Evolutionary conservation across 1,140 invertebrate species (phyloP).

Genomic region (Formica selysi): DNA sequence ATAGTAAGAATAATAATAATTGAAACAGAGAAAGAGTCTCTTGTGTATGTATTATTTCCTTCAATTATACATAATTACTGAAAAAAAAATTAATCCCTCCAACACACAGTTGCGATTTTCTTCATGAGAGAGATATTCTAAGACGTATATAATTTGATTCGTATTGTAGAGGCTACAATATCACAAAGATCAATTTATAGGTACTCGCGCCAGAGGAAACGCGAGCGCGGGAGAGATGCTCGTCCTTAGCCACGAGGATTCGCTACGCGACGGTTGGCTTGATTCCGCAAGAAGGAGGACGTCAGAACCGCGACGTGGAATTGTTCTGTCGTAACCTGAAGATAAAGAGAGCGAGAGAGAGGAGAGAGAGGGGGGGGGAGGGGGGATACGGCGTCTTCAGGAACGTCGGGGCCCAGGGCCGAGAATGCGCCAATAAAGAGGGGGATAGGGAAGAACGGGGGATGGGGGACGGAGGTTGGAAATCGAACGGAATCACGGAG

Average conservation of each 20-base stretch:
- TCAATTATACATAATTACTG: background rate
- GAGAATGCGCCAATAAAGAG: conserved; percentile 30
- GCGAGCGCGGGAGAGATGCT: background rate
- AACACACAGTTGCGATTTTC: background rate
- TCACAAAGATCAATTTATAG: background rate
- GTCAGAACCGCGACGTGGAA: conserved; percentile 52
- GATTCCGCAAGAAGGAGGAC: conserved; percentile 54
- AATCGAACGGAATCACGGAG: conserved; percentile 78
- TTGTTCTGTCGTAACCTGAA: conserved; percentile 46
- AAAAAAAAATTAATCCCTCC: background rate
- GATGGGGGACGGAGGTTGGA: conserved; percentile 54
- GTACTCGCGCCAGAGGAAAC: background rate
- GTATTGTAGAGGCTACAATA: background rate
- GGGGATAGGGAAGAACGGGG: conserved; percentile 11
- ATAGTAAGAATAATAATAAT: background rate
- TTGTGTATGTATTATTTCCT: too few species aligned
- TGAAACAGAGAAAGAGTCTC: background rate
- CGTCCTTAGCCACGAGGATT: conserved; percentile 36
- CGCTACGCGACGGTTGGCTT: conserved; percentile 47
- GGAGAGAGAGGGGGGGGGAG: background rate
- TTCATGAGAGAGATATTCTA: too few species aligned
- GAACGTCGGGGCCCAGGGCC: conserved; percentile 20
- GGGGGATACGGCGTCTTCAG: conserved; percentile 9
- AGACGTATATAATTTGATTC: too few species aligned
- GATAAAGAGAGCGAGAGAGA: conserved; percentile 34